Evolutionary conservation across 2,797 vertebrate species (phyloP), one percentile per base, ranked within the genome.

Genomic region (Liparis tanakae): DNA sequence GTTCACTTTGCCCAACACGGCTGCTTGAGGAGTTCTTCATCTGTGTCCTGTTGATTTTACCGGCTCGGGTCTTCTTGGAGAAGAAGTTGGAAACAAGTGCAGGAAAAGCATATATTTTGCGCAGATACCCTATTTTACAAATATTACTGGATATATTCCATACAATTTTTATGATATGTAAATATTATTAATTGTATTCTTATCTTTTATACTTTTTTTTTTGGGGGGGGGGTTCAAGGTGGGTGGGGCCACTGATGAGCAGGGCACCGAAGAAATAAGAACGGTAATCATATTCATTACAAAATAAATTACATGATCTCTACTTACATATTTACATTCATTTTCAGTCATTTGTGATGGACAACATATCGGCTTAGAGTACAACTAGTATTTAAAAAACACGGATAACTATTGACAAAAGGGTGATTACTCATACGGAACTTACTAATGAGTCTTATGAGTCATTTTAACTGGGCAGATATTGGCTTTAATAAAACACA

Each of bases 241-340:
- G 25, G 2, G 25, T 30, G 25, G 25, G 25, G 25, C 25, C 25
- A 30, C 25, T 30, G 25, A 30, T 67, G 33, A 74, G 20, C 14
- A 12, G 17, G 15, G 73, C 55, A 68, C 20, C 0, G 12, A 46
- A 60, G 4, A 48, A 41, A 43, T 34, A 81, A 67, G 6, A 66
- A 58, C 22, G 10, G 8, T 13, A 36, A 79, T 78, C 25, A 46
- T 34, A 34, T 92, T 90, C 88, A 89, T 88, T 91, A 39, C 72
- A 67, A 85, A 83, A 85, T 87, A 87, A 85, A 88, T 88, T 68
- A 79, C 54, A 75, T 13, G 18, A 46, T 64, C 33, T 73, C 2
- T 76, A 78, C 76, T 76, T 85, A 80, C 77, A 88, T 89, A 88
- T 90, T 75, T 88, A 91, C 87, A 91, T 39, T 62, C 3, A 83